These are phyloP conservation scores for Myrmecophaga tridactyla DNA, from an alignment of 2,113 vertebrate species.

Conservation along the genomic window DNA sequence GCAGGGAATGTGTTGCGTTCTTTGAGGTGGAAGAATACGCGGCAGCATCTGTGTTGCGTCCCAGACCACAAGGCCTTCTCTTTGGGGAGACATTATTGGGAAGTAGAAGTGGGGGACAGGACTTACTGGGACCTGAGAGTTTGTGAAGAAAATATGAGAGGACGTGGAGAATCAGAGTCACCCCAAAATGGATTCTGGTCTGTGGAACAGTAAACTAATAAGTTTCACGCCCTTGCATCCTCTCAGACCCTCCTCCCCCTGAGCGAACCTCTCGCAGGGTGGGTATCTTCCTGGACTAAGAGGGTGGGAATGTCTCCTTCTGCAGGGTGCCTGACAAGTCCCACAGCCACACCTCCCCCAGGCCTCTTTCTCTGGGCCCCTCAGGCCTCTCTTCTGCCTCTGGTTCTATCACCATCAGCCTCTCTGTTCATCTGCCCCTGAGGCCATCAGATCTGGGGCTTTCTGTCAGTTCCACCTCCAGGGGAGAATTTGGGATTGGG, in stretches of 20 bases:
- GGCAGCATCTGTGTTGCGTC: conserved; percentile 76
- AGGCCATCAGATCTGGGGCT: background rate
- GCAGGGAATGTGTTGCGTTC: too few species aligned
- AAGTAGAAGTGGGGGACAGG: conserved; percentile 81
- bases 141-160: conserved; percentile 60
- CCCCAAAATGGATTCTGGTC: conserved; percentile 68
- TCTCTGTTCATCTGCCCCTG: conserved; percentile 28
- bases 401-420: background rate
- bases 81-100: conserved; percentile 85
- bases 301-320: background rate
- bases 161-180: conserved; percentile 61
- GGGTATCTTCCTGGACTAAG: conserved; percentile 18
- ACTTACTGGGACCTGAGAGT: conserved; percentile 5
- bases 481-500: background rate
- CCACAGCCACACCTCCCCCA: background rate
- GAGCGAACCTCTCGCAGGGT: background rate
- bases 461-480: background rate
- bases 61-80: conserved; percentile 73
- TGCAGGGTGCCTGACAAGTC: background rate
- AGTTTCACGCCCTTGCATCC: conserved; percentile 54
- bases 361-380: background rate
- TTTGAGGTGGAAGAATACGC: conserved; percentile 71
- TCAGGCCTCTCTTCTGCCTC: conserved; percentile 29
- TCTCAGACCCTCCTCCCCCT: background rate
- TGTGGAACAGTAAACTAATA: background rate